Evolutionary conservation across 2,888 invertebrate genomes (phyloP), one percentile per base, ranked within the genome.

Genomic region (Antheraea assamensis): DNA sequence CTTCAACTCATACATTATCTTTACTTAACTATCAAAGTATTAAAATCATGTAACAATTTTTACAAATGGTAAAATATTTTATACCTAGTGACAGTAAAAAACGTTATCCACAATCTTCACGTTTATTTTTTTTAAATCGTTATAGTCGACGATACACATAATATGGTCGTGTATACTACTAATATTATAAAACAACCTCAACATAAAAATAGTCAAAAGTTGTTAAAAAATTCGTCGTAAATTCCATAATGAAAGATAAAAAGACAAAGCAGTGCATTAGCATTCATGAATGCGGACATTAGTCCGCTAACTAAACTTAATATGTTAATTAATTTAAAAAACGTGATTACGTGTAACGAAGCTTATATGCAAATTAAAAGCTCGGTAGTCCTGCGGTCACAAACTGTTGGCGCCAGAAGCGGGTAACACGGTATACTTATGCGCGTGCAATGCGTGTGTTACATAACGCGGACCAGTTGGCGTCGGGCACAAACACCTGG

Each of bases 381-480:
- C 78, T 79, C 80, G 78, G 78, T 80, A 82, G 83, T 83, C 78
- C 77, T 78, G 78, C 77, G 81, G 88, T 86, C 86, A 82, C 86
- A 85, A 82, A 81, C 83, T 82, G 83, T 85, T 86, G 85, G 83
- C 84, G 86, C 85, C 85, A 76, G 78, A 77, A 79, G 78, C 79
- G 58, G 71, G 72, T 76, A 75, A 24, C 55, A 68, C 70, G 35
- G 71, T 66, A 74, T 71, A 66, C 71, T 58, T 71, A 80, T 76
- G 79, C 78, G 80, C 79, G 83, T 80, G 82, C 85, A 79, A 79
- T 80, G 78, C 80, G 81, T 68, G 81, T 68, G 24, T 92, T 92
- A 86, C 92, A 89, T 91, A 47, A 64, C 84, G 84, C 83, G 85
- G 89, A 91, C 90, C 88, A 90, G 90, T 90, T 58, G 24, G 78